A percentile compares a stretch with the other conserved stretches of the same genome.
phyloP scores from a whole-genome alignment of 2,888 invertebrate species.

The Harpalus rubripes region DNA sequence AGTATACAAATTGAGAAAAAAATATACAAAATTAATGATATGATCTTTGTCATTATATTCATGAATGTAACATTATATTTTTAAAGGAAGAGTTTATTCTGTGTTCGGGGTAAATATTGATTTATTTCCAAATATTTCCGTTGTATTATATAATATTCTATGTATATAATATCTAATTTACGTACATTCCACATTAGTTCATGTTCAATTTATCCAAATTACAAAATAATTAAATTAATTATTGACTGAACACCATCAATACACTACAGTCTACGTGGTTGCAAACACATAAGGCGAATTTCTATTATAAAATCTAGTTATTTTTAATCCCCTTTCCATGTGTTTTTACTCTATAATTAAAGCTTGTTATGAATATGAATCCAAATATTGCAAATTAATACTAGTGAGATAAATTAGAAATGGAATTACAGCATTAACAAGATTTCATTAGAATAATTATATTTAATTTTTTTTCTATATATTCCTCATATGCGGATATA shows the following conservation, averaged over 20 bases:
- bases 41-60: too few relatives aligned
- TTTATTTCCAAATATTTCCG: slow-evolving; percentile 4
- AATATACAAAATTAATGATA: too few relatives aligned
- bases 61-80: too few relatives aligned
- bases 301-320: slow-evolving; percentile 8
- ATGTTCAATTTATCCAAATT: background rate
- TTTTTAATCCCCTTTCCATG: slow-evolving; percentile 27
- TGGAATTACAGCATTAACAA: background rate
- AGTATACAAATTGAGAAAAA: too few relatives aligned
- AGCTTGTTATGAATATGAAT: slow-evolving; percentile 39
- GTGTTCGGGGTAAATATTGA: background rate
- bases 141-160: slow-evolving; percentile 3
- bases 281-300: background rate
- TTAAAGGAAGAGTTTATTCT: too few relatives aligned
- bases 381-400: slow-evolving; percentile 22
- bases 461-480: background rate
- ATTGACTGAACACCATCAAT: background rate
- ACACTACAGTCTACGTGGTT: background rate
- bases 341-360: slow-evolving; percentile 31
- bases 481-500: too few relatives aligned
- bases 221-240: background rate
- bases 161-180: slow-evolving; percentile 9
- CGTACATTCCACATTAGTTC: slow-evolving; percentile 9
- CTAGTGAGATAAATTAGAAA: background rate
- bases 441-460: background rate